Percentiles rank a stretch among this genome's conserved stretches.
phyloP scores from a whole-genome alignment of 2,797 vertebrate species.

The Naso thynnoides region DNA sequence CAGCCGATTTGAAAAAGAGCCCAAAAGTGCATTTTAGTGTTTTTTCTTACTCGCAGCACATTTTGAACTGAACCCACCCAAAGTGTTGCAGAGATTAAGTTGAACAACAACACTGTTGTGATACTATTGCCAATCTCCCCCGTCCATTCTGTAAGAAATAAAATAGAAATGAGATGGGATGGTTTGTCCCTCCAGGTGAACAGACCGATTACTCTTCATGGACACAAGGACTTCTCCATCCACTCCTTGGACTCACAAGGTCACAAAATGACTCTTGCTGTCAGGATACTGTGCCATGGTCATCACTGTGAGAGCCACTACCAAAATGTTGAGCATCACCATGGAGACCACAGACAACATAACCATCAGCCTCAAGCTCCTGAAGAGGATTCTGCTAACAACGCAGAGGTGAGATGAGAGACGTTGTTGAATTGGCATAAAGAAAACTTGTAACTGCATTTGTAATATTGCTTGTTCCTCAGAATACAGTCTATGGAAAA shows the following conservation, averaged over 20 bases:
- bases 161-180: background rate
- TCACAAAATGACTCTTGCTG: conserved; percentile 54
- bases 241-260: conserved; percentile 64
- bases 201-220: conserved; percentile 63
- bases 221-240: conserved; percentile 64
- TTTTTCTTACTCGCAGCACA: no score
- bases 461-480: background rate
- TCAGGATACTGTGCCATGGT: conserved; percentile 49
- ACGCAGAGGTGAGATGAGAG: conserved; percentile 53
- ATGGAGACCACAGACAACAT: conserved; percentile 1
- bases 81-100: background rate
- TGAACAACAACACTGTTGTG: background rate
- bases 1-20: no score
- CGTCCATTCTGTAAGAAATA: no score
- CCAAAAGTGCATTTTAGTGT: no score
- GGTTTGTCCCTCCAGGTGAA: conserved; percentile 59
- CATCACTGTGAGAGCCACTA: background rate
- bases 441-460: background rate
- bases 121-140: background rate
- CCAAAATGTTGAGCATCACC: conserved; percentile 10
- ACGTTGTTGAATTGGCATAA: background rate
- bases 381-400: background rate
- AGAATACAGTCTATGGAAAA: background rate
- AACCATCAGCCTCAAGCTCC: conserved; percentile 15
- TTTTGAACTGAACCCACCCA: background rate